Evolutionary conservation across 2,888 invertebrate genomes (phyloP).

Genomic region (Choristoneura rosaceana): DNA sequence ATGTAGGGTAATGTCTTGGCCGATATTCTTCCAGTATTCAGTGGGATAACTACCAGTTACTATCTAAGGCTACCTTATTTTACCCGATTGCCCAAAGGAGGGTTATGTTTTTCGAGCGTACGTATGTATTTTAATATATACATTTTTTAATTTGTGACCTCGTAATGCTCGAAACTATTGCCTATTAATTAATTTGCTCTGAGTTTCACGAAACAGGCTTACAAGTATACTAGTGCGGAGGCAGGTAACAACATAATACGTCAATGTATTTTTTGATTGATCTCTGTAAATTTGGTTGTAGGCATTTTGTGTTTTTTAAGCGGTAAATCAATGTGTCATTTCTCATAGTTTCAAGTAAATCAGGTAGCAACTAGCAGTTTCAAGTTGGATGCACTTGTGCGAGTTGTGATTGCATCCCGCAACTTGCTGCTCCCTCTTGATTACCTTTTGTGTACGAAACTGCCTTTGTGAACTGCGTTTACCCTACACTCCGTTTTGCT

Average conservation of each 20-base stretch:
- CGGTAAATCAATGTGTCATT: not conserved
- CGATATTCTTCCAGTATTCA: too few species aligned
- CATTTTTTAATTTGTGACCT: not conserved
- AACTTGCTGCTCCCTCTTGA: conserved; percentile 67
- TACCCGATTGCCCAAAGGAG: too few species aligned
- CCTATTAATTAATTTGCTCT: conserved; percentile 2
- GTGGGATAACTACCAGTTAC: too few species aligned
- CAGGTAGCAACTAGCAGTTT: not conserved
- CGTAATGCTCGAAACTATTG: not conserved
- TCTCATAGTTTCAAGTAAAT: not conserved
- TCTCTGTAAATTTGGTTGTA: not conserved
- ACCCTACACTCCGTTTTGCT: conserved; percentile 59
- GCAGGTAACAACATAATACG: conserved; percentile 1
- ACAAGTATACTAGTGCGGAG: not conserved
- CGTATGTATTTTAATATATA: too few species aligned
- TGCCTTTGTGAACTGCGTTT: conserved; percentile 68
- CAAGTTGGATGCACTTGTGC: conserved; percentile 35
- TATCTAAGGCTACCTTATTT: too few species aligned
- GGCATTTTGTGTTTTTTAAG: not conserved
- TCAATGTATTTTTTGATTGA: conserved; percentile 3
- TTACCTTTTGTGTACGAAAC: conserved; percentile 71
- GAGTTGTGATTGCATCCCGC: conserved; percentile 78
- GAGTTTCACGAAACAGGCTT: not conserved
- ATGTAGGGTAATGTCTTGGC: too few species aligned
- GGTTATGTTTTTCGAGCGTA: too few species aligned